Conservation (phyloP, 2,888 invertebrate genomes). For the Pachycephus smyrnensis region DNA sequence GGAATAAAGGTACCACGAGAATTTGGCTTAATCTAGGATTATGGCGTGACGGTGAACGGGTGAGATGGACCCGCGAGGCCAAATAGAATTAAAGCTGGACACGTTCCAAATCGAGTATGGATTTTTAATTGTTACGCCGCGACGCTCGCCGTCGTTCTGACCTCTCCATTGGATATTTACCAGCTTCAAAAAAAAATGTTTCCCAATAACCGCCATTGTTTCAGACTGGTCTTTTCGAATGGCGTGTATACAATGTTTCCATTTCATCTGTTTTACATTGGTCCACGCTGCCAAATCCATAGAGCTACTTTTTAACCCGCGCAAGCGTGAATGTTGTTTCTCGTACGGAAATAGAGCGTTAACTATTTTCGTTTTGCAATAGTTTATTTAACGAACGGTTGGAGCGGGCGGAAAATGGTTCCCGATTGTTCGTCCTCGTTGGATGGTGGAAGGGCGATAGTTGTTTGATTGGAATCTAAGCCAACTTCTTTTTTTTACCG, state of each 20-base stretch:
- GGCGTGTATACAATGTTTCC: background rate
- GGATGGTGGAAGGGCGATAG: background rate
- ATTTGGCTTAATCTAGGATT: background rate
- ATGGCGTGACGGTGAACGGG: background rate
- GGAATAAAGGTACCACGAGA: background rate
- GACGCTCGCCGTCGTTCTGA: conserved; percentile 13
- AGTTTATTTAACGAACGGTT: background rate
- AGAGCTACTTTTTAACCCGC: background rate
- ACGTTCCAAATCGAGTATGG: conserved; percentile 43
- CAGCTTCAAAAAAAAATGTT: background rate
- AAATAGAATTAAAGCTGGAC: conserved; percentile 43
- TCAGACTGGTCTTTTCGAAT: background rate
- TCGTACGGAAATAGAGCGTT: background rate
- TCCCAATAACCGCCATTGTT: background rate
- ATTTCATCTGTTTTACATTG: background rate
- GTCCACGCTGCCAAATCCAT: background rate
- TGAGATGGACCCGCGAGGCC: conserved; percentile 3
- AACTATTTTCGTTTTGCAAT: background rate
- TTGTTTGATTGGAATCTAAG: background rate
- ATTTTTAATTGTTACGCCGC: conserved; percentile 45
- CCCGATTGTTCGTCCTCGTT: background rate
- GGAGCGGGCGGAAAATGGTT: background rate
- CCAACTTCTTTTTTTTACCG: background rate
- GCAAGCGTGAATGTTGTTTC: background rate
- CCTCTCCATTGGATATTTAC: background rate